Conservation (phyloP, 2,797 vertebrate genomes). For the Manis javanica region DNA sequence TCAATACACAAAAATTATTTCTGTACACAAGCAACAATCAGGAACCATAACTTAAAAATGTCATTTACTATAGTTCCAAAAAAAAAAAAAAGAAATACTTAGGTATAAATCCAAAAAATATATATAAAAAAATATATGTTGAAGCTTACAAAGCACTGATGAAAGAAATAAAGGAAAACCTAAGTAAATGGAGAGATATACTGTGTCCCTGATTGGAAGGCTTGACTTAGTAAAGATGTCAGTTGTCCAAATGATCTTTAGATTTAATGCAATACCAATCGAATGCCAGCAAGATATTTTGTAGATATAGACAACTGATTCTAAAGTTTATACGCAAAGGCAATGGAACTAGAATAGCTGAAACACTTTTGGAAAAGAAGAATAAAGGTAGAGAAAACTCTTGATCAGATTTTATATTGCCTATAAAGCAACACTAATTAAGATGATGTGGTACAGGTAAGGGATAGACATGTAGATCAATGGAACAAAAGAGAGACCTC, state of each 20-base stretch:
- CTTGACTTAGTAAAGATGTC: background rate
- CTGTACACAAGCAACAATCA: background rate
- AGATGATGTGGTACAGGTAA: background rate
- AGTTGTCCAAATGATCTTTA: background rate
- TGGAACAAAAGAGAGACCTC: background rate
- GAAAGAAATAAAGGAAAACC: background rate
- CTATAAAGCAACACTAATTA: background rate
- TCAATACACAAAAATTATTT: background rate
- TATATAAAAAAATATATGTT: background rate
- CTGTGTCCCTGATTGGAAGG: background rate
- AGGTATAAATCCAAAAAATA: background rate
- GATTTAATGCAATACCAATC: background rate
- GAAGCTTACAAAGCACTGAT: background rate
- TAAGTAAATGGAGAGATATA: background rate
- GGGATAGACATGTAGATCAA: background rate
- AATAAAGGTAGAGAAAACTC: background rate
- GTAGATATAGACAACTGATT: background rate
- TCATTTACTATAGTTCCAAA: background rate
- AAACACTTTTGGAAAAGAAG: constrained; percentile 3
- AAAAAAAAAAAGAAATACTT: background rate
- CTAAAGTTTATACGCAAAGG: background rate
- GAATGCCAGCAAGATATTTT: background rate
- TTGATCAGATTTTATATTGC: background rate
- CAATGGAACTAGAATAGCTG: background rate
- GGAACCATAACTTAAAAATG: background rate